Evolutionary conservation across 92 coral and sea anemone genomes (phyloP), one percentile per base, ranked within the genome.

Genomic region (Heliopora coerulea): DNA sequence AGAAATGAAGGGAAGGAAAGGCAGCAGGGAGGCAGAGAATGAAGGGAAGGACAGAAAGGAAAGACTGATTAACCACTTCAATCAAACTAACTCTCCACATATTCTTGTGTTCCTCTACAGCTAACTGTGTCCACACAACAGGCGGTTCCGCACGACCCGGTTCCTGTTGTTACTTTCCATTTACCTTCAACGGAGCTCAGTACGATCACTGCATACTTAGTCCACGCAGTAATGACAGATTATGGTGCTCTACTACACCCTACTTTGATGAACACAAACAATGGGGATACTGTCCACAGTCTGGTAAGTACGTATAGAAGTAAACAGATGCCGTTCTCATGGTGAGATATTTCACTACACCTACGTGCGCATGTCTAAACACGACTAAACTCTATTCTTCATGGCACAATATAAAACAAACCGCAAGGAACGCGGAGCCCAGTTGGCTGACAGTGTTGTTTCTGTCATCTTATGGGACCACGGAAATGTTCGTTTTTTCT

Each of bases 191-290:
- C 48, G 96, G 84, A 42, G 82, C 83, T 4, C 88, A 81, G 17
- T 85, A 79, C 33, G 83, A 80, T 79, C 86, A 79, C 56, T 89
- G 96, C 26, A 75, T 86, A 10, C 62, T 79, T 49, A 87, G 87
- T 62, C 79, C 90, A 14, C 61, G 65, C 28, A 83, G 78, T 56
- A 83, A 77, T 29, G 74, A 67, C 17, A 83, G 85, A 23, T 48
- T 85, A 46, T 89, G 96, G 96, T 89, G 96, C 21, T 62, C 96
- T 6, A 86, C 86, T 25, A 83, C 90, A 14, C 90, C 96, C 17
- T 86, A 89, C 72, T 89, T 39, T 54, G 96, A 89, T 59, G 68
- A 56, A 39, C 90, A 89, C 35, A 89, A 80, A 49, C 74, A 80
- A 21, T 89, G 96, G 96, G 96, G 88, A 32, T 89, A 78, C 82